A percentile compares a stretch with the other conserved stretches of the same genome.
Evolutionary conservation across 35 echinoderm and acorn worm genomes (phyloP).

Genomic region (Stichopus chloronotus): DNA sequence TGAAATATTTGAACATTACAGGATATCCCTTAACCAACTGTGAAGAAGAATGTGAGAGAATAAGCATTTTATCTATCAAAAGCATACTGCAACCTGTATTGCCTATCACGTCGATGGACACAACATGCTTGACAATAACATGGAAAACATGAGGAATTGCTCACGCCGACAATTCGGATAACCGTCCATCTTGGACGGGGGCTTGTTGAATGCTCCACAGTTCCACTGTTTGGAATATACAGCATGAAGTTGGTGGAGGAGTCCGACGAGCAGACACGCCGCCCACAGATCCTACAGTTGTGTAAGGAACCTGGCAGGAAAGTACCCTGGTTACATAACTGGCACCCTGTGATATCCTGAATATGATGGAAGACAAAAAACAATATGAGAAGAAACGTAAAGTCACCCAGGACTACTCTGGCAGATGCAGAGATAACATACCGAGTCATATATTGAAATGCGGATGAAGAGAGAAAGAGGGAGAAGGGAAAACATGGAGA

Average conservation of each 20-base stretch:
- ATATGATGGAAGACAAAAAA: neutral
- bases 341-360: slow-evolving; percentile 39
- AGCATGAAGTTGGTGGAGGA: slow-evolving; percentile 25
- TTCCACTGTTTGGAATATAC: slow-evolving; percentile 30
- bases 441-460: no score
- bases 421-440: no score
- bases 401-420: no score
- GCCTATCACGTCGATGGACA: neutral
- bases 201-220: neutral
- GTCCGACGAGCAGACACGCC: slow-evolving; percentile 35
- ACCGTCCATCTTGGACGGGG: neutral
- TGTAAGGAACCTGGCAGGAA: neutral
- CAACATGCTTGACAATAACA: neutral
- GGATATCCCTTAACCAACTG: no score
- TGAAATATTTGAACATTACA: no score
- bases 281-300: slow-evolving; percentile 44
- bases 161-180: slow-evolving; percentile 6
- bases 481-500: no score
- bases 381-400: neutral
- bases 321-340: slow-evolving; percentile 1
- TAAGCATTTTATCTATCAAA: neutral
- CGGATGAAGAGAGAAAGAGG: no score
- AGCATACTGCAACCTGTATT: neutral
- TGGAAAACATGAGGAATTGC: neutral
- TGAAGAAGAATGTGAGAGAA: no score